Evolutionary conservation across 2,113 vertebrate species (phyloP), one percentile per base, ranked within the genome.

Genomic region (Thryonomys swinderianus): DNA sequence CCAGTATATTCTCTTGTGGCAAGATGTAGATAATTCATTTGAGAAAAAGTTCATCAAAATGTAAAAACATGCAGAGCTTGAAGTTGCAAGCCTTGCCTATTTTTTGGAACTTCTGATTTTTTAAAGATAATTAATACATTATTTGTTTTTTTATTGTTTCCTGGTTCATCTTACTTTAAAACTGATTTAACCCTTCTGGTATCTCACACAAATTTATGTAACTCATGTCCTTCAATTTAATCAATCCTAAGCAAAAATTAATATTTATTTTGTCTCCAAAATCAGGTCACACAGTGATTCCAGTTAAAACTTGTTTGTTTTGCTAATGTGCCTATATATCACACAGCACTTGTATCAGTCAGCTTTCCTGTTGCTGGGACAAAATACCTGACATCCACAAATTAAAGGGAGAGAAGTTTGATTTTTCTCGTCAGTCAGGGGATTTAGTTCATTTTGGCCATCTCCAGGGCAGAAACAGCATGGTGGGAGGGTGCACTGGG

Each of bases 141-240:
- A 40, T 83, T 90, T 92, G 73, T 57, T 51, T 92, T 7, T 83
- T 74, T 10, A 61, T 90, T 3, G 12, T 88, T 87, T 20, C 34
- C 17, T 89, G 76, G 88, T 40, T 89, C 27, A 30, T 78, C 55
- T 69, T 78, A 61, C 57, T n/a, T 37, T 85, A 73, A 94, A 93
- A 84, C 4, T 74, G 27, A 42, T 45, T 5, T 79, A n/a, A 16
- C 12, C 78, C n/a, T 4, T 67, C 32, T 67, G 9, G 1, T 61
- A 18, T 45, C 7, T 81, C 30, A 85, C n/a, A 64, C 61, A 71
- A 84, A 62, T 61, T 67, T 79, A 74, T 88, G 64, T 82, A 66
- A 85, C 7, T 90, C 20, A 53, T 1, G 81, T 69, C 1, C 57
- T 76, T 76, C 25, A 94, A 80, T 13, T 86, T 42, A 95, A 55